Evolutionary conservation across 2,797 vertebrate genomes (phyloP).

Genomic region (Mus caroli): DNA sequence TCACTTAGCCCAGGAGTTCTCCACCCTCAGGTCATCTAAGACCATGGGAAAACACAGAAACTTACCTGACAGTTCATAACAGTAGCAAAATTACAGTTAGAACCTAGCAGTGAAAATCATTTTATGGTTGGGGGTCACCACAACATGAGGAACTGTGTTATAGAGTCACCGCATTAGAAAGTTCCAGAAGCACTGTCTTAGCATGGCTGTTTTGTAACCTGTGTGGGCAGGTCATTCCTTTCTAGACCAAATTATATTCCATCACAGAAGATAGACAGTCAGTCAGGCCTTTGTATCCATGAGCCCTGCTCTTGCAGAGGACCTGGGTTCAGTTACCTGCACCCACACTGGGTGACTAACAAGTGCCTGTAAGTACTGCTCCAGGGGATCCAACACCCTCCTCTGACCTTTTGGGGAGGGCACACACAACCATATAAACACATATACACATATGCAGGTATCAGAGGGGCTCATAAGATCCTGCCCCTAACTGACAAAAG

Average conservation of each 20-base stretch:
- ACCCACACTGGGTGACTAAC: not conserved
- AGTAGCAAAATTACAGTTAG: not conserved
- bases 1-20: not conserved
- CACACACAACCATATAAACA: not conserved
- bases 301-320: not conserved
- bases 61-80: not conserved
- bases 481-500: not conserved
- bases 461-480: not conserved
- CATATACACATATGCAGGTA: not conserved
- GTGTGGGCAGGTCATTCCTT: not conserved
- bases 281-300: not conserved
- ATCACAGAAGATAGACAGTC: not conserved
- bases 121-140: not conserved
- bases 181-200: not conserved
- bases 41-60: not conserved
- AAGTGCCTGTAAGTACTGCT: not conserved
- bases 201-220: accelerated
- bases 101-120: not conserved
- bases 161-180: not conserved
- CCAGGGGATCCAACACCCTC: not conserved
- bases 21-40: not conserved
- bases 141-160: not conserved
- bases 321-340: not conserved
- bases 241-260: too few relatives aligned
- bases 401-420: not conserved